These are phyloP conservation scores for Chionodraco myersi DNA, from an alignment of 2,113 vertebrate genomes.

Conservation along the genomic window DNA sequence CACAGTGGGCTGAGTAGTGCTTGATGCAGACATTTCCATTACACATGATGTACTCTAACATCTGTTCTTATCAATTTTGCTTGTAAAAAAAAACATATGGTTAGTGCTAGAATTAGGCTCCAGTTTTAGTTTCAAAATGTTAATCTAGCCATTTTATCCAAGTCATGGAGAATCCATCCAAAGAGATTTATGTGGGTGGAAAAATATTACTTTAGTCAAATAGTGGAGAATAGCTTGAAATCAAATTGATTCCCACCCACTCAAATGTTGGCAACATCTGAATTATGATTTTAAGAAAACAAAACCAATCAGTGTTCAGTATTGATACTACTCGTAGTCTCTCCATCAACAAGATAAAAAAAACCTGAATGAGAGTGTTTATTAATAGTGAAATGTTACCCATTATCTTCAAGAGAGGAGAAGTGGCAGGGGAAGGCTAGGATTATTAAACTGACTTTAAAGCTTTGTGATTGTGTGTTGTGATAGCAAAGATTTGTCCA, in stretches of 20 bases:
- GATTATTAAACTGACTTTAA: not conserved
- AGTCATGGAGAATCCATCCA: not conserved
- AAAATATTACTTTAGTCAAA: constrained; percentile 21
- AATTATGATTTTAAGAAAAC: constrained; percentile 24
- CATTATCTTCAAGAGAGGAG: constrained; percentile 11
- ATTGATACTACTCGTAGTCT: not conserved
- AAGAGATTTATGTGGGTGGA: constrained; percentile 13
- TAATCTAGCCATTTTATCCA: constrained; percentile 8
- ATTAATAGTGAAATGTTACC: constrained; percentile 4
- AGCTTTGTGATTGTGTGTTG: not conserved
- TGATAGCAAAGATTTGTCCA: not conserved
- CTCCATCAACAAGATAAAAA: constrained; percentile 4
- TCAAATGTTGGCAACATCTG: constrained; percentile 24
- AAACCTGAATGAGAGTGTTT: not conserved
- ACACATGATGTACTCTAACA: not conserved
- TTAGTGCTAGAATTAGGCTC: not conserved
- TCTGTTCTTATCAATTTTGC: not conserved
- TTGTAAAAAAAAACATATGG: not conserved
- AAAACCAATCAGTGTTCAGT: constrained; percentile 21
- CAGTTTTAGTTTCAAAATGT: not conserved
- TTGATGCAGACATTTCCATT: not conserved
- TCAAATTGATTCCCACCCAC: constrained; percentile 39
- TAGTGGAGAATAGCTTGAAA: constrained; percentile 8
- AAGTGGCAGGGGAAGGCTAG: not conserved
- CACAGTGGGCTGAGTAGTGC: too few species aligned